Evolutionary conservation across 92 coral and sea anemone species (phyloP), one percentile per base, ranked within the genome.

Genomic region (Siderastrea siderea): DNA sequence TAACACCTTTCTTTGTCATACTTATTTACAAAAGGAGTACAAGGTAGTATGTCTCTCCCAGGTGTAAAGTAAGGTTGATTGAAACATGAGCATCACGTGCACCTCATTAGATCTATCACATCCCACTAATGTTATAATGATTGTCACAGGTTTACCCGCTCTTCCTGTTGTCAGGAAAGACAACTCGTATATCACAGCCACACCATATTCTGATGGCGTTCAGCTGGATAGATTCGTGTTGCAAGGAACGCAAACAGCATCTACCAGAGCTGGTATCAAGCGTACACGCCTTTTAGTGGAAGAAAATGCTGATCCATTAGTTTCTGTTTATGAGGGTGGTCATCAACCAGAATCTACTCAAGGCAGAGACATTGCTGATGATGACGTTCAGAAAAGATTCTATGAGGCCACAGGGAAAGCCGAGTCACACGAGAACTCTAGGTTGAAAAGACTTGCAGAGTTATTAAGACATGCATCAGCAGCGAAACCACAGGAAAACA

Each of bases 61-160:
- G 38, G 38, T 26, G 38, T 26, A 26, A 26, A 0, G 38, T 26
- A 26, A 26, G 38, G 0, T 26, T 26, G 38, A 26, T 26, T 26
- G 38, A 26, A 26, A 26, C 38, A 26, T 26, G 38, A 26, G 38
- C 38, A 26, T 26, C 38, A 26, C 38, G 38, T 26, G 38, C 38
- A 26, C 38, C 38, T 26, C 3, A 0, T 61, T 2, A 61, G 3
- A 13, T 15, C 26, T 61, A 16, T 61, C 26, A 13, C 4, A 61
- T 26, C 19, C 66, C 4, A 26, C 16, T 2, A 4, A 61, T 61
- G 66, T 61, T 61, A 7, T 26, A 61, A 44, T 68, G 46, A 11
- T 68, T 68, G n/a, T n/a, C 12, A 68, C 51, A 68, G 73, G 73
- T 68, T 68, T 44, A 5, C 73, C 73, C 11, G 7, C 73, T 68